Evolutionary conservation across 1,140 invertebrate species (phyloP), one percentile per base, ranked within the genome.

Genomic region (Portunus trituberculatus): DNA sequence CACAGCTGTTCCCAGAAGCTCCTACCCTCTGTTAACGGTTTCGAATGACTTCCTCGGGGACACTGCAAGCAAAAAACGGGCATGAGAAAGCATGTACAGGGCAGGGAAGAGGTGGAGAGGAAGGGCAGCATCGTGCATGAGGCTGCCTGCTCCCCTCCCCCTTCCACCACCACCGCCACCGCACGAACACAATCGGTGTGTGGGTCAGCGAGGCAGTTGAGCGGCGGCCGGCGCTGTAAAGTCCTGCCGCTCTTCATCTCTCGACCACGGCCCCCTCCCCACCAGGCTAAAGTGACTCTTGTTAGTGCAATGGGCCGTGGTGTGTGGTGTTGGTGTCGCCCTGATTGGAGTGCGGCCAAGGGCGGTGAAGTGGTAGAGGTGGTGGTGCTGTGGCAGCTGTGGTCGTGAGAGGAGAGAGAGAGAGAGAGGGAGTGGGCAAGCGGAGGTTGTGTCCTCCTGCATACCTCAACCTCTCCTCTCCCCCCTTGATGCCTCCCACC

Each of bases 161-260:
- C 52, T 10, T 14, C 16, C 52, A 59, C 67, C 67, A 20, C 67
- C 67, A n/a, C 67, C 67, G 67, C 67, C 67, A 20, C 67, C 67
- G n/a, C 52, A 76, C 14, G 90, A 91, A 67, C 90, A 91, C 90
- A 91, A 91, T 91, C 32, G 48, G 28, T 91, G 90, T 91, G 90
- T 91, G 90, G 90, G 90, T 91, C 90, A 91, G 90, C 90, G 25
- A 91, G 90, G 52, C 90, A 91, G 90, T 91, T 76, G 90, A 76
- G 90, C 76, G 76, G 90, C 76, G 90, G 90, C 59, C 90, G 59
- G 29, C 76, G 90, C 6, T 31, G 90, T 91, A 76, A 91, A 91
- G 28, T 76, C 90, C 59, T 91, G 67, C 67, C 90, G 76, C 90
- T 91, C 52, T 67, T 91, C 28, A 91, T 91, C 90, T 91, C 12